Evolutionary conservation across 2,113 vertebrate species (phyloP).

Genomic region (Oryzias celebensis): DNA sequence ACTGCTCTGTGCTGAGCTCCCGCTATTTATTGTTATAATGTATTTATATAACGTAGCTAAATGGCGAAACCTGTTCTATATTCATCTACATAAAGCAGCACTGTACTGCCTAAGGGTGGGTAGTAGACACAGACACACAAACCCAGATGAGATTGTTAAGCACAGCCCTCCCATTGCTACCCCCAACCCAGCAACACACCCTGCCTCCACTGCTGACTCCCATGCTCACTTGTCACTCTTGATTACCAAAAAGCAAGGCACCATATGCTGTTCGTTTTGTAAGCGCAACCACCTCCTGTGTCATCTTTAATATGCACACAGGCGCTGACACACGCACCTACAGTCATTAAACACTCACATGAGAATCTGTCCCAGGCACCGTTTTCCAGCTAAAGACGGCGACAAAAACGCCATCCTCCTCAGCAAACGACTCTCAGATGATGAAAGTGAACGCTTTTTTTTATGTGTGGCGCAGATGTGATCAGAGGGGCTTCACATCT

Average conservation of each 20-base stretch:
- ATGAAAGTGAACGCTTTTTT: constrained; percentile 71
- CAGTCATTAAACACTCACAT: constrained; percentile 9
- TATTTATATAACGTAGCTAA: constrained; percentile 84
- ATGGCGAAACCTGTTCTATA: constrained; percentile 87
- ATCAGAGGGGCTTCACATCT: constrained; percentile 63
- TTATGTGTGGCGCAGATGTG: constrained; percentile 56
- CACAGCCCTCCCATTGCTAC: constrained; percentile 62
- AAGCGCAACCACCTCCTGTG: constrained; percentile 74
- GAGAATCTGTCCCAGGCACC: constrained; percentile 18
- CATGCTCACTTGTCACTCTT: constrained; percentile 84
- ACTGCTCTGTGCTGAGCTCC: constrained; percentile 60
- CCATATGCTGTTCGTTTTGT: constrained; percentile 86
- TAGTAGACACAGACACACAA: constrained; percentile 41
- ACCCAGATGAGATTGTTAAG: constrained; percentile 85
- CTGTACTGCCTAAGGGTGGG: constrained; percentile 85
- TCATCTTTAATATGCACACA: constrained; percentile 54
- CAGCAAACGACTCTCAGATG: constrained; percentile 62
- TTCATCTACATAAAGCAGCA: constrained; percentile 93
- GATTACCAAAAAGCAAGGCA: constrained; percentile 83
- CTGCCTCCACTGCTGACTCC: constrained; percentile 67
- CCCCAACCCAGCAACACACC: constrained; percentile 55
- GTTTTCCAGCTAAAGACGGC: constrained; percentile 57
- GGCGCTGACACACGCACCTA: constrained; percentile 23
- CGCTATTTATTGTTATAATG: constrained; percentile 70
- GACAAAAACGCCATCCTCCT: constrained; percentile 55